Percentiles rank a stretch among this genome's conserved stretches.
phyloP scores from a whole-genome alignment of 2,888 invertebrate species.

The Troides aeacus region DNA sequence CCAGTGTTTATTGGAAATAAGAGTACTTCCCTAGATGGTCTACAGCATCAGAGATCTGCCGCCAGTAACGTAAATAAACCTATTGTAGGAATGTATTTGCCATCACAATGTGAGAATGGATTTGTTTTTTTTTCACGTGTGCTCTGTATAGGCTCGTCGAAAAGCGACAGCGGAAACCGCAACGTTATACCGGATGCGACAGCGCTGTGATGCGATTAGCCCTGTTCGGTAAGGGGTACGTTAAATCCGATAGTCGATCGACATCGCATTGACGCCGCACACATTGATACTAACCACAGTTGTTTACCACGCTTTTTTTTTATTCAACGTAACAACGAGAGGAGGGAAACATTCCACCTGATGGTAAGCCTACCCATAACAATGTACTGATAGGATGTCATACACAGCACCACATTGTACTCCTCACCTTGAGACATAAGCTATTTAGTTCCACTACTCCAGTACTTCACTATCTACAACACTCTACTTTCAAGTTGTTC shows the following conservation, averaged over 20 bases:
- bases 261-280: conserved; percentile 8
- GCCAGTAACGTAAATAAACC: too few species aligned
- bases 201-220: conserved; percentile 43
- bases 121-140: neutral
- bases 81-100: too few species aligned
- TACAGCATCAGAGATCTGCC: too few species aligned
- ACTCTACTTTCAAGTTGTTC: too few species aligned
- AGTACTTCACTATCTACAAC: too few species aligned
- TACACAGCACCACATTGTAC: too few species aligned
- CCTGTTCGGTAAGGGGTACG: conserved; percentile 36
- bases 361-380: neutral
- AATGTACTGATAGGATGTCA: neutral
- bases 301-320: neutral
- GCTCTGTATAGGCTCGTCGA: neutral
- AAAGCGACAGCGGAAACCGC: conserved; percentile 13
- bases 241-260: conserved; percentile 26
- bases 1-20: too few species aligned
- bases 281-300: neutral
- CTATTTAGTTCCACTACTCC: too few species aligned
- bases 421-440: too few species aligned
- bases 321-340: too few species aligned
- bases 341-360: too few species aligned
- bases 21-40: too few species aligned
- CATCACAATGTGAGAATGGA: neutral
- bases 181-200: conserved; percentile 8